These are phyloP conservation scores for Phyto melanocephala DNA, from an alignment of 2,888 invertebrate species.

Conservation along the genomic window DNA sequence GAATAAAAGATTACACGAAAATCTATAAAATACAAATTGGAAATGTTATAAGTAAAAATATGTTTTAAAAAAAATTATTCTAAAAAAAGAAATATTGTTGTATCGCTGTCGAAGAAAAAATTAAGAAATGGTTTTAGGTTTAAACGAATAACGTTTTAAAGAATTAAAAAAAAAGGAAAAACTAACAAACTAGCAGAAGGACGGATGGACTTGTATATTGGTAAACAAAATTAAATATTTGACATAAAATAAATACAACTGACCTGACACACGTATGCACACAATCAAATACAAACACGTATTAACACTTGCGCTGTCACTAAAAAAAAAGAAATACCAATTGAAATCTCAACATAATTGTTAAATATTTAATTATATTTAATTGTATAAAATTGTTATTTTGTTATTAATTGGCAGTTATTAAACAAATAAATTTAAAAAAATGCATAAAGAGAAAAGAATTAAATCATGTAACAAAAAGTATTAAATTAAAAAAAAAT, in stretches of 20 bases:
- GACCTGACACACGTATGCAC: background rate
- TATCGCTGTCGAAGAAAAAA: constrained; percentile 56
- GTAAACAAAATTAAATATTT: too few species aligned
- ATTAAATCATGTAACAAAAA: background rate
- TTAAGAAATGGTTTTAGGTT: constrained; percentile 32
- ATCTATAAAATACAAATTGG: too few species aligned
- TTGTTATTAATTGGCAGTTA: constrained; percentile 61
- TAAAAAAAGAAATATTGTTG: constrained; percentile 20
- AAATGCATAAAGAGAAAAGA: background rate
- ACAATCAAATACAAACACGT: background rate
- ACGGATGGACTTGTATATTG: background rate
- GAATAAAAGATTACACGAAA: too few species aligned
- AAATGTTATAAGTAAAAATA: too few species aligned
- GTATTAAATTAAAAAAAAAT: constrained; percentile 4
- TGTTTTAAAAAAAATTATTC: too few species aligned
- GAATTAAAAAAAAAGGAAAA: background rate
- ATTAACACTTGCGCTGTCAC: too few species aligned
- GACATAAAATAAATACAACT: background rate
- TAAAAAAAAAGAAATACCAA: too few species aligned
- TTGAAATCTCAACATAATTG: constrained; percentile 23
- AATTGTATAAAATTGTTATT: constrained; percentile 56
- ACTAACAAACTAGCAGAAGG: background rate
- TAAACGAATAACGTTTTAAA: constrained; percentile 7
- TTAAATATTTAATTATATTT: constrained; percentile 42
- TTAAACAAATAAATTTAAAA: background rate